Base-by-base conservation (phyloP, 1,140 invertebrate species). In the Choristoneura fumiferana region DNA sequence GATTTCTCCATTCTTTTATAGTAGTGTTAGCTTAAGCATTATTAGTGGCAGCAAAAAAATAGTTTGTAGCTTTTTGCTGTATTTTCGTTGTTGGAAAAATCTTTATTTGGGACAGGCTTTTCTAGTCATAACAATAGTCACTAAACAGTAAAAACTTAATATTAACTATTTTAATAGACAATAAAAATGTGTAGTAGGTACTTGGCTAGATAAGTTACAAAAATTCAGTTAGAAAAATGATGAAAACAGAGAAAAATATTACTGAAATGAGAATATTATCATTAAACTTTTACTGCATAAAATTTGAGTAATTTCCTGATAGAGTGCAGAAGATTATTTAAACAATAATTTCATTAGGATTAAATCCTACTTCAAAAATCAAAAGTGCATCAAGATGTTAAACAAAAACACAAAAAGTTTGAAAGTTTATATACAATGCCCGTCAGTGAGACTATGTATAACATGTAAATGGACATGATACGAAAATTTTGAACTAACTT, bases 101-200 rank as follows among this genome's bases (percentile, higher is more conserved):
- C 37, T 14, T 1, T 1, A 22, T 45, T 22, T 12, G 4, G 0
- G 40, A 10, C 18, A 33, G 18, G 22, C 22, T 29, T 29, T 43
- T 12, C 22, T 49, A 49, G 43, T 49, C 43, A 12, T 49, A 10
- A 12, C 12, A 49, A 29, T 49, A 49, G 43, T 49, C n/a, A 45
- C 12, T 49, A 49, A 49, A 17, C 6, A 29, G 22, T 29, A 49
- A 45, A 45, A 45, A n/a, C 18, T 18, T 22, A 15, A 29, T 49
- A 22, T 5, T 59, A 34, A 58, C 39, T 60, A 57, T 40, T 65
- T 58, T 56, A 49, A 53, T 60, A 62, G 57, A 60, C 60, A 60
- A 62, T 60, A 36, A 64, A 29, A 29, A 68, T 29, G 35, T 57
- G 34, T 3, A 29, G 10, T 4, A 18, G 6, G 14, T 43, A 18